Percentiles rank a stretch among this genome's conserved stretches.
phyloP scores from a whole-genome alignment of 2,888 invertebrate genomes.

The Adelphocoris suturalis region DNA sequence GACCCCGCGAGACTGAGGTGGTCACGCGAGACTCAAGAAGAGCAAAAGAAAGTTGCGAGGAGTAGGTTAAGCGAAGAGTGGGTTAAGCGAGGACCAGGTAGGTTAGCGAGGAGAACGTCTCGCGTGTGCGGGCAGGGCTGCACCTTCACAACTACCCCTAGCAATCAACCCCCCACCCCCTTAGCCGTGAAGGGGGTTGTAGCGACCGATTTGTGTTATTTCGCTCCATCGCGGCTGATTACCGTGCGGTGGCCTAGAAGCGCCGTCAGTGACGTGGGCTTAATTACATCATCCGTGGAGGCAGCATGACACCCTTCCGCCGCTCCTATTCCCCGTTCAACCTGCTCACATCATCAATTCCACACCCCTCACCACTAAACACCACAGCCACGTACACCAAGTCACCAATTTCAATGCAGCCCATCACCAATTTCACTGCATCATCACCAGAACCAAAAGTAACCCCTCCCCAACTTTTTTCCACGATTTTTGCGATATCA shows the following conservation, averaged over 20 bases:
- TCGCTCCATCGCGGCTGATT: slow-evolving; percentile 55
- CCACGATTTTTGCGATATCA: too few species aligned
- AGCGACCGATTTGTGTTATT: slow-evolving; percentile 49
- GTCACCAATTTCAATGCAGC: too few species aligned
- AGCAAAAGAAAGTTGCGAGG: not conserved
- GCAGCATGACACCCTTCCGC: not conserved
- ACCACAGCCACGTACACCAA: too few species aligned
- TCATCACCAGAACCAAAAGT: too few species aligned
- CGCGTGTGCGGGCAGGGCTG: not conserved
- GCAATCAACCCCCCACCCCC: not conserved
- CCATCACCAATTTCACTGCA: too few species aligned
- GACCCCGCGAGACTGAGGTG: not conserved
- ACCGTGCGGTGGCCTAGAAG: slow-evolving; percentile 16
- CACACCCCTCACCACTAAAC: not conserved
- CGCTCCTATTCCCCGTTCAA: not conserved
- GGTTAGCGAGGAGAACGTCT: slow-evolving; percentile 15
- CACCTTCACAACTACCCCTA: not conserved
- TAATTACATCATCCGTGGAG: slow-evolving; percentile 49
- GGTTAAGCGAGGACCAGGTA: not conserved
- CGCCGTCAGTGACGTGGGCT: slow-evolving; percentile 45
- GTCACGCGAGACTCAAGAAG: not conserved
- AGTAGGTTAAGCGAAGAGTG: not conserved
- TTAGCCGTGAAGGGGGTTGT: not conserved
- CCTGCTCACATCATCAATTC: not conserved
- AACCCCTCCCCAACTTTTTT: too few species aligned